Conservation (phyloP, 2,113 vertebrate species). For the Coregonus clupeaformis region DNA sequence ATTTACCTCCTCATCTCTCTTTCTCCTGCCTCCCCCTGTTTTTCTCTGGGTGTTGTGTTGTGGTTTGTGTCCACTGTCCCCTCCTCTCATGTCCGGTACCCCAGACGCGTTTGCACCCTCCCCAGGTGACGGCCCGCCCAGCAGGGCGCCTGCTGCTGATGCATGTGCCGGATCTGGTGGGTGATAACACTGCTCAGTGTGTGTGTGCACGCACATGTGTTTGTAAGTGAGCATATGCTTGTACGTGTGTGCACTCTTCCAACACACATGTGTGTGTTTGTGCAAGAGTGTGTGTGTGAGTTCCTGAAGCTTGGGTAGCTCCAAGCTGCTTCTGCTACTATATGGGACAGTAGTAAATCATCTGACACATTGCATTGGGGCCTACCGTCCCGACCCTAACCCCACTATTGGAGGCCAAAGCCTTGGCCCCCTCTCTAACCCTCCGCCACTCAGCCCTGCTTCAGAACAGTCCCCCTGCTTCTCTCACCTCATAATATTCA, state of each 20-base stretch:
- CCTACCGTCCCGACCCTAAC: constrained; percentile 56
- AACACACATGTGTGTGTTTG: background rate
- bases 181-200: constrained; percentile 64
- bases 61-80: constrained; percentile 67
- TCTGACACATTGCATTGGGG: constrained; percentile 15
- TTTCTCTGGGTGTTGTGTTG: constrained; percentile 69
- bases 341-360: constrained; percentile 53
- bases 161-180: constrained; percentile 99
- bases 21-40: constrained; percentile 61
- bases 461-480: constrained; percentile 18
- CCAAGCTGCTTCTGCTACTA: constrained; percentile 51
- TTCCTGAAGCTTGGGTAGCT: constrained; percentile 25
- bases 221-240: background rate
- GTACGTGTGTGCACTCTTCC: background rate
- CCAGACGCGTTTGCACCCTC: constrained; percentile 98
- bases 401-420: constrained; percentile 40
- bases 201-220: background rate
- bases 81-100: constrained; percentile 63
- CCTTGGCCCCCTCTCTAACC: constrained; percentile 31
- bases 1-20: constrained; percentile 38
- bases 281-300: constrained; percentile 16
- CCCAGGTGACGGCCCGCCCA: constrained; percentile 90
- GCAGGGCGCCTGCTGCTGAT: constrained; percentile 90
- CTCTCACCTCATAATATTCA: constrained; percentile 41
- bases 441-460: background rate